Evolutionary conservation across 2,888 invertebrate genomes (phyloP).

Genomic region (Diploptera punctata): DNA sequence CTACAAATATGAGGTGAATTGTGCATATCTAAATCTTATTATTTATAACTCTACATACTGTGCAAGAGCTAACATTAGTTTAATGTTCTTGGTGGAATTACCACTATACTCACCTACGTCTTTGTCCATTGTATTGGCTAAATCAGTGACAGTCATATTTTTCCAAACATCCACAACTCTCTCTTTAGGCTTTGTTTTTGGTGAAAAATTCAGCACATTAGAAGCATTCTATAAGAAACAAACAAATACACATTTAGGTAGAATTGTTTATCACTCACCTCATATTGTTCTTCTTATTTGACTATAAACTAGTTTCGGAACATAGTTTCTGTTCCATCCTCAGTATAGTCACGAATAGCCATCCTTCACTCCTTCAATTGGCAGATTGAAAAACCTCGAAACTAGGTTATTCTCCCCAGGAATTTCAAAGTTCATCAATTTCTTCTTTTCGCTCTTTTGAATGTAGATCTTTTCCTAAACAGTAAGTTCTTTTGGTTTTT

Average conservation of each 20-base stretch:
- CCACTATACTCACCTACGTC: conserved; percentile 62
- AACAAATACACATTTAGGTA: background rate
- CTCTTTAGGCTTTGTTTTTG: conserved; percentile 59
- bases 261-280: too few relatives aligned
- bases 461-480: too few relatives aligned
- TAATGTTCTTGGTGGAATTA: background rate
- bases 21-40: too few relatives aligned
- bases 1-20: background rate
- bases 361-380: background rate
- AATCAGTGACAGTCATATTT: conserved; percentile 79
- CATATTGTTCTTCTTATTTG: too few relatives aligned
- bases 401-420: too few relatives aligned
- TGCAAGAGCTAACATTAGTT: background rate
- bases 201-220: conserved; percentile 65
- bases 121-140: conserved; percentile 69
- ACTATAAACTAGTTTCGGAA: too few relatives aligned
- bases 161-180: conserved; percentile 76
- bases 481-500: too few relatives aligned
- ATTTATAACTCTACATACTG: background rate
- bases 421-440: too few relatives aligned
- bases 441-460: too few relatives aligned
- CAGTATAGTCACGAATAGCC: background rate
- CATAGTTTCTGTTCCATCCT: too few relatives aligned
- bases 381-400: too few relatives aligned
- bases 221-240: conserved; percentile 56